Conservation (phyloP, 2,888 invertebrate species). For the Cheiracanthium punctorium region DNA sequence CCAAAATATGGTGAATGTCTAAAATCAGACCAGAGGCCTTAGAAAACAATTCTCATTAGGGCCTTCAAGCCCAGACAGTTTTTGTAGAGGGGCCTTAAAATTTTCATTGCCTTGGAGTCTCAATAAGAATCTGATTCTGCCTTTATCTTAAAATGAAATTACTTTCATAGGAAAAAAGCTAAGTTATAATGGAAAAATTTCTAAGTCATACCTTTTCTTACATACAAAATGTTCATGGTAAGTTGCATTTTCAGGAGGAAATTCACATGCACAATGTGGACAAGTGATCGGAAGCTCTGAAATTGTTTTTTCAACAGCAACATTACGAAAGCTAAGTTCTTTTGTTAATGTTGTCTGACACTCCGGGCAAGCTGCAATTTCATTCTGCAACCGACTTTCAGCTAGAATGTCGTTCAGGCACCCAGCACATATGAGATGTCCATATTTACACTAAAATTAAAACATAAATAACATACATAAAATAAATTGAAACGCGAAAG, state of each 20-base stretch:
- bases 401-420: conserved; percentile 96
- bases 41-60: too few species aligned
- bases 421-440: conserved; percentile 97
- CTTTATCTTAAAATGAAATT: too few species aligned
- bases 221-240: conserved; percentile 89
- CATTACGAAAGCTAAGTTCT: conserved; percentile 84
- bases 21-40: too few species aligned
- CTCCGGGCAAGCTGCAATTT: conserved; percentile 94
- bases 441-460: conserved; percentile 88
- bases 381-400: conserved; percentile 93
- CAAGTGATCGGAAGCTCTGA: conserved; percentile 94
- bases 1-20: too few species aligned
- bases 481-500: neutral
- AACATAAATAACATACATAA: neutral
- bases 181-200: too few species aligned
- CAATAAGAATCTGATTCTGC: too few species aligned
- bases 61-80: too few species aligned
- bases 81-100: too few species aligned
- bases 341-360: conserved; percentile 96
- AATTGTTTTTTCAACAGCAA: conserved; percentile 96
- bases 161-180: too few species aligned
- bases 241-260: conserved; percentile 89
- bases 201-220: conserved; percentile 85
- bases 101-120: too few species aligned
- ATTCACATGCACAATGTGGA: conserved; percentile 90